Percentiles rank a stretch among this genome's conserved stretches.
phyloP scores from a whole-genome alignment of 2,888 invertebrate genomes.

The Antheraea assamensis region DNA sequence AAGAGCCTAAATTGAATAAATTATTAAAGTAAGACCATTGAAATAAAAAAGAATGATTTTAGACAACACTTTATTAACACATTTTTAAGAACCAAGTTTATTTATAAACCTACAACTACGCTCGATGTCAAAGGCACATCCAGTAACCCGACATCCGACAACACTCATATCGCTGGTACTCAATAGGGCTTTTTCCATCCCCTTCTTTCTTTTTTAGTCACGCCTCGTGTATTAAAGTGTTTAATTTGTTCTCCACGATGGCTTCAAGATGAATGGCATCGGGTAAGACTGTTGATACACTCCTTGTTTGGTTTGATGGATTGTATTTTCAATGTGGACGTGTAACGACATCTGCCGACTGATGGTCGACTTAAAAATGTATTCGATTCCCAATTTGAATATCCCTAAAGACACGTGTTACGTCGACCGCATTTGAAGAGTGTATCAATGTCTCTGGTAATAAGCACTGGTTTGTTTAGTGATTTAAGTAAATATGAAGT shows the following conservation, averaged over 20 bases:
- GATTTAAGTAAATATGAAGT: not conserved
- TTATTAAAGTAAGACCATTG: too few relatives aligned
- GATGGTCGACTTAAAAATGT: constrained; percentile 34
- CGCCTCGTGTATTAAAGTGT: constrained; percentile 78
- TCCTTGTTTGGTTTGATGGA: constrained; percentile 55
- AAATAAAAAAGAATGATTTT: not conserved
- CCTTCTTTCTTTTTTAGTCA: constrained; percentile 66
- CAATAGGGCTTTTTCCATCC: constrained; percentile 46
- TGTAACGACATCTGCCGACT: constrained; percentile 58
- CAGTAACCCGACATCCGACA: constrained; percentile 25
- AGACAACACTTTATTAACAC: not conserved
- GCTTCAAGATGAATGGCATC: constrained; percentile 60
- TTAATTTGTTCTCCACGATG: constrained; percentile 77
- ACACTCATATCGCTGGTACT: constrained; percentile 30
- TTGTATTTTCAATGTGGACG: constrained; percentile 44
- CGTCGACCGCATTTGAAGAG: not conserved
- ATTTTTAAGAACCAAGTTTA: not conserved
- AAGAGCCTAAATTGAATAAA: too few relatives aligned
- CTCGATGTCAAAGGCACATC: constrained; percentile 32
- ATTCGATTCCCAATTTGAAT: constrained; percentile 17
- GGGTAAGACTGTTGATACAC: constrained; percentile 47
- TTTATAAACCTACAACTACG: not conserved
- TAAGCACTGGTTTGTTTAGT: not conserved
- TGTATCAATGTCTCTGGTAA: not conserved
- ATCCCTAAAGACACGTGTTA: not conserved